These are phyloP conservation scores for Punctoribates punctum DNA, from an alignment of 2,888 invertebrate species.

Conservation along the genomic window DNA sequence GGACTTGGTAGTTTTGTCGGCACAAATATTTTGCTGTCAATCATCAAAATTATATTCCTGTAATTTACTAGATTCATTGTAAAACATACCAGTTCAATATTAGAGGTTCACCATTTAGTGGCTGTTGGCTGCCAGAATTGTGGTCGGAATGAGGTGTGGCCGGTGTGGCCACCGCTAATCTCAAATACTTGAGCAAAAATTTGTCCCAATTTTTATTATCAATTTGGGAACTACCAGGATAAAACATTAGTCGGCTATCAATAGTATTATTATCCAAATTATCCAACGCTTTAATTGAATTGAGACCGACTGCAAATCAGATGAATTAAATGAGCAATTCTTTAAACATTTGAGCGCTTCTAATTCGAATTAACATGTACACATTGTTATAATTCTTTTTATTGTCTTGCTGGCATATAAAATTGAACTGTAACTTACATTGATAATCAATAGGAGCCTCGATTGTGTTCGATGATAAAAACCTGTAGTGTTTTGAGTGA, in stretches of 20 bases:
- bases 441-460: constrained; percentile 31
- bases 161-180: constrained; percentile 22
- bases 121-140: too few relatives aligned
- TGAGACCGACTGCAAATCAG: neutral
- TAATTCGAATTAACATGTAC: too few relatives aligned
- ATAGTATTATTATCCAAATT: constrained; percentile 2
- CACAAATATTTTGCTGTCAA: constrained; percentile 38
- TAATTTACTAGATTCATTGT: neutral
- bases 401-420: too few relatives aligned
- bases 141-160: neutral
- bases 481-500: neutral
- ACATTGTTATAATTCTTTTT: too few relatives aligned
- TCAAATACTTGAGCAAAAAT: constrained; percentile 29
- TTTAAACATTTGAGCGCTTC: neutral
- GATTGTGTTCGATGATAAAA: constrained; percentile 30
- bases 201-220: neutral
- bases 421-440: neutral
- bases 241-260: constrained; percentile 19
- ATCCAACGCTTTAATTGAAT: constrained; percentile 1
- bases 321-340: neutral
- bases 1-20: constrained; percentile 15
- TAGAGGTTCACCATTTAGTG: neutral
- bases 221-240: neutral
- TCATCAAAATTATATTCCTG: neutral
- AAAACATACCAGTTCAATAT: constrained; percentile 35